These are phyloP conservation scores for Notarius lentiginosus DNA, from an alignment of 2,113 vertebrate genomes.

Conservation along the genomic window DNA sequence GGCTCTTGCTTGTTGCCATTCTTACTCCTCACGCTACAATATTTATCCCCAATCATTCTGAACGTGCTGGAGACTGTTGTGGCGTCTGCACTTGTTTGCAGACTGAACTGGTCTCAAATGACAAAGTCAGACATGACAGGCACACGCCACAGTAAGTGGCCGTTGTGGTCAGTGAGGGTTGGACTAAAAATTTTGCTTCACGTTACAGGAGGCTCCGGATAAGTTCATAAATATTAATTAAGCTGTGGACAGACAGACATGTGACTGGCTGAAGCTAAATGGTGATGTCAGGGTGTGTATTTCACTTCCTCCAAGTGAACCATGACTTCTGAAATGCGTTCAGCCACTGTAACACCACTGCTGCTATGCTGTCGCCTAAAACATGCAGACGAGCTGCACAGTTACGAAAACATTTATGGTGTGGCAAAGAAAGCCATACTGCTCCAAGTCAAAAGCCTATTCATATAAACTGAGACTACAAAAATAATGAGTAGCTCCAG, in stretches of 20 bases:
- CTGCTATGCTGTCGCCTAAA: neutral
- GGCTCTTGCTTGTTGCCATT: neutral
- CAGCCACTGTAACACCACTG: neutral
- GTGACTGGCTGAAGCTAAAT: neutral
- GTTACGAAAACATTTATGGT: neutral
- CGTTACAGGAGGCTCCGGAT: neutral
- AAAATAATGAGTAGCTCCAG: neutral
- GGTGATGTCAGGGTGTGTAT: neutral
- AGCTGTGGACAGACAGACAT: neutral
- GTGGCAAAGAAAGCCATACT: neutral
- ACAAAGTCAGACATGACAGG: neutral
- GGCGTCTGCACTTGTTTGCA: neutral
- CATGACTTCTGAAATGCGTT: neutral
- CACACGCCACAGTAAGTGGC: neutral
- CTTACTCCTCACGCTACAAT: neutral
- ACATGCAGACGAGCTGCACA: neutral
- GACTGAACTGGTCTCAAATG: neutral
- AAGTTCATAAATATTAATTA: neutral
- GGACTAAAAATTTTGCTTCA: too few relatives aligned
- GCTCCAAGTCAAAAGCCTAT: too few relatives aligned
- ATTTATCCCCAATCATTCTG: neutral
- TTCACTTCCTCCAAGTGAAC: neutral
- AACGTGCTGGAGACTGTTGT: neutral
- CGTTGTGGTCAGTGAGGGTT: too few relatives aligned
- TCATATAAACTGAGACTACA: neutral